Evolutionary conservation across 1,140 invertebrate genomes (phyloP).

Genomic region (Aphidius gifuensis): DNA sequence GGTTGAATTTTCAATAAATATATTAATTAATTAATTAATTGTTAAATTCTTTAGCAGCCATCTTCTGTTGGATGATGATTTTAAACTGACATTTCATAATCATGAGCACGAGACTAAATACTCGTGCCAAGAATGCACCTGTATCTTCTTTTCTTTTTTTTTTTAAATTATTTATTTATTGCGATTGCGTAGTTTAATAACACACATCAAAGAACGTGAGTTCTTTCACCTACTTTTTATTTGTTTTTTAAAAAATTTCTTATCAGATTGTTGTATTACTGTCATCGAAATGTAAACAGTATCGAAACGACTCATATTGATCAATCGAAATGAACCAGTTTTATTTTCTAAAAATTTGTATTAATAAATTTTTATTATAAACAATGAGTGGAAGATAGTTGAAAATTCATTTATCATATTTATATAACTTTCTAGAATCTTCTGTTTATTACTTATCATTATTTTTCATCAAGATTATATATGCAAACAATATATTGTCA

Average conservation of each 20-base stretch:
- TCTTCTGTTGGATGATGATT: conserved; percentile 23
- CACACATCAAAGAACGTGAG: not conserved
- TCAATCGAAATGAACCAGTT: too few species aligned
- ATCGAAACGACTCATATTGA: too few species aligned
- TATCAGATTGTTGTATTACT: too few species aligned
- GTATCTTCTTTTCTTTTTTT: not conserved
- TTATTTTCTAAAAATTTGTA: too few species aligned
- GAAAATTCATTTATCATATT: too few species aligned
- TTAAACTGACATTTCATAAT: conserved; percentile 36
- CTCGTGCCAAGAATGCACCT: conserved; percentile 6
- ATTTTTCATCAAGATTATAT: too few species aligned
- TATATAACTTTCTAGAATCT: too few species aligned
- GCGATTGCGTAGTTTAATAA: not conserved
- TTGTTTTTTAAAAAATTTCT: not conserved
- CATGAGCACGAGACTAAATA: conserved; percentile 31
- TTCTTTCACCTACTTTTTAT: conserved; percentile 27
- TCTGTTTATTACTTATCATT: too few species aligned
- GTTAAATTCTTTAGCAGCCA: not conserved
- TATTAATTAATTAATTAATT: not conserved
- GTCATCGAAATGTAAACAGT: too few species aligned
- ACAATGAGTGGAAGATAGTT: too few species aligned
- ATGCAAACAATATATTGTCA: too few species aligned
- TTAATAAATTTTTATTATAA: too few species aligned
- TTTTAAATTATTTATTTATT: conserved; percentile 21
- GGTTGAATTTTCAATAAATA: not conserved